phyloP scores from a whole-genome alignment of 2,797 vertebrate genomes.

The Tragelaphus eurycerus region DNA sequence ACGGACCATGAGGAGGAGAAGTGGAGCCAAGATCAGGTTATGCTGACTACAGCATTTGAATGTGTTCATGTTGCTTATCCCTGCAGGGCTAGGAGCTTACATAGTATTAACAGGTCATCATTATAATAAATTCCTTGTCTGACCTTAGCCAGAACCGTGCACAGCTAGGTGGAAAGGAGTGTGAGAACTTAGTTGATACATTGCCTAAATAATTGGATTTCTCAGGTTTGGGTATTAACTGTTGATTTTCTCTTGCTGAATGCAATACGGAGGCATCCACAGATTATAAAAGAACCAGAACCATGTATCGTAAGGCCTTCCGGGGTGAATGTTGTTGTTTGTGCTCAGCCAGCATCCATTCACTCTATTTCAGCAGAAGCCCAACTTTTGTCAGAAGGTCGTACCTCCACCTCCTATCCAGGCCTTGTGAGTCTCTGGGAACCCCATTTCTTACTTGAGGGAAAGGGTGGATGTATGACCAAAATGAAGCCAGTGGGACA shows the following conservation, averaged over 20 bases:
- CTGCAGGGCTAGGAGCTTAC: not conserved
- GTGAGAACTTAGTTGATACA: not conserved
- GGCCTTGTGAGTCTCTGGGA: not conserved
- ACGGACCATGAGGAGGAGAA: not conserved
- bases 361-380: not conserved
- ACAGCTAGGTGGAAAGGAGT: constrained; percentile 1
- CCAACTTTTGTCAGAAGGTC: not conserved
- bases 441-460: not conserved
- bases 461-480: not conserved
- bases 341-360: not conserved
- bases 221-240: not conserved
- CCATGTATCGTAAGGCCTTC: not conserved
- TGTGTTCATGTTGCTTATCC: not conserved
- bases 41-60: not conserved
- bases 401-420: not conserved
- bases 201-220: constrained; percentile 43
- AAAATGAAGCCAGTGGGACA: not conserved
- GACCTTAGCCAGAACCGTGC: not conserved
- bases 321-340: not conserved
- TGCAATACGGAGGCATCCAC: not conserved
- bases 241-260: constrained; percentile 24
- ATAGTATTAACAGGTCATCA: constrained; percentile 3
- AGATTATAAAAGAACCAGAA: constrained; percentile 1
- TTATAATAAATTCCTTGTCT: constrained; percentile 45
- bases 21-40: not conserved